These are phyloP conservation scores for Drosophila trapezifrons DNA, from an alignment of 1,140 invertebrate species.

Conservation along the genomic window DNA sequence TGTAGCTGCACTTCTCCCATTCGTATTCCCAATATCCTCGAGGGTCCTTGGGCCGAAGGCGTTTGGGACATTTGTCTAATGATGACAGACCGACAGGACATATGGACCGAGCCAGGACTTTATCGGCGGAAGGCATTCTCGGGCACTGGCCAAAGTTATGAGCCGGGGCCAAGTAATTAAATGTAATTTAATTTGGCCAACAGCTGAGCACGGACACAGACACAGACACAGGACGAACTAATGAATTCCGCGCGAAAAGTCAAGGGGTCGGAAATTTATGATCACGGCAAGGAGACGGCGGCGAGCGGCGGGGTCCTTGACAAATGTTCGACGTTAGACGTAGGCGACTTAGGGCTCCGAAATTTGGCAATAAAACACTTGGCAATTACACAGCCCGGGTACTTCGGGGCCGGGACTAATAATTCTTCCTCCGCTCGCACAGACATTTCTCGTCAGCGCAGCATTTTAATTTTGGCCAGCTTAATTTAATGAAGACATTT, in stretches of 20 bases:
- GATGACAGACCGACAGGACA: conserved; percentile 60
- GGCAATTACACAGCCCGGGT: conserved; percentile 64
- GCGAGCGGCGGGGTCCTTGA: conserved; percentile 45
- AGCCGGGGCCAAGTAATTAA: conserved; percentile 70
- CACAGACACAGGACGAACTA: conserved; percentile 52
- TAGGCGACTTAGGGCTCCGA: conserved; percentile 65
- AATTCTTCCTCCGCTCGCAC: conserved; percentile 52
- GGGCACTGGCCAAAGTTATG: conserved; percentile 64
- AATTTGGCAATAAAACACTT: conserved; percentile 82
- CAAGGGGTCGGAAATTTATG: conserved; percentile 31
- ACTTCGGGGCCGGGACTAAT: conserved; percentile 20
- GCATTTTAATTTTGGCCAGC: conserved; percentile 73
- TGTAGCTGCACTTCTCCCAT: conserved; percentile 31
- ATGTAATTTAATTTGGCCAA: conserved; percentile 78
- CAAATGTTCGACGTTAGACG: conserved; percentile 80
- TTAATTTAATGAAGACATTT: conserved; percentile 79
- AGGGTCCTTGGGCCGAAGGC: conserved; percentile 36
- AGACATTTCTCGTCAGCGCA: conserved; percentile 59
- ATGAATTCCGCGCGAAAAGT: conserved; percentile 71
- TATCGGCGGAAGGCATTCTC: conserved; percentile 60
- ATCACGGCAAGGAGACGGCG: conserved; percentile 17
- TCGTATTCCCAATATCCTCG: conserved; percentile 33
- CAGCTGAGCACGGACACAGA: conserved; percentile 26
- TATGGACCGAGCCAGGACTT: conserved; percentile 27
- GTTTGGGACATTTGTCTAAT: conserved; percentile 61